These are phyloP conservation scores for Ptychobarbus kaznakovi DNA, from an alignment of 2,797 vertebrate species.

Conservation along the genomic window DNA sequence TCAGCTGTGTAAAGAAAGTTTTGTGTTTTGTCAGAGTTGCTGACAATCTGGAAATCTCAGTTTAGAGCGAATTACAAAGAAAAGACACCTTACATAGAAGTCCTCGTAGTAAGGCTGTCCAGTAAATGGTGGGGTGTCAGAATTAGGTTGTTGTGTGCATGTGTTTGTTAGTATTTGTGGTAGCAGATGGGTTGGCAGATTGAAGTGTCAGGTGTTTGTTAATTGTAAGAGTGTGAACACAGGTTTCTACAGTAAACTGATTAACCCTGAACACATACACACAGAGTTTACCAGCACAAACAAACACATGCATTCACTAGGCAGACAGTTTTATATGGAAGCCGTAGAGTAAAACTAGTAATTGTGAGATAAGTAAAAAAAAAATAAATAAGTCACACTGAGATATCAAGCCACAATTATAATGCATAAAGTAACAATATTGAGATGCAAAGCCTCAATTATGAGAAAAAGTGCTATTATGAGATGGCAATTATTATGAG, in stretches of 20 bases:
- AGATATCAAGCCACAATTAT: not conserved
- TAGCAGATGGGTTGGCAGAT: conserved; percentile 34
- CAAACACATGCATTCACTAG: not conserved
- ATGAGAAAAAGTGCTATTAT: not conserved
- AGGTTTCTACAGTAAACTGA: conserved; percentile 18
- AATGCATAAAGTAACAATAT: not conserved
- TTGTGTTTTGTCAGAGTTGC: not conserved
- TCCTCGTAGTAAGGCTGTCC: not conserved
- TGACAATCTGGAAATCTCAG: not conserved
- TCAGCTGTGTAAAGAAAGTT: not conserved
- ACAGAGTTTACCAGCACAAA: not conserved
- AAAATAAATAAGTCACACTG: not conserved
- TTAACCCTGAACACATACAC: conserved; percentile 10
- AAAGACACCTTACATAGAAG: not conserved
- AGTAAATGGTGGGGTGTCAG: not conserved
- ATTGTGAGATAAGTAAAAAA: not conserved
- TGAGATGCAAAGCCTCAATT: not conserved
- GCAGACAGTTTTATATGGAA: not conserved
- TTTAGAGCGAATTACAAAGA: not conserved
- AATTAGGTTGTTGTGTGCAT: not conserved
- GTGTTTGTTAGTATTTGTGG: not conserved
- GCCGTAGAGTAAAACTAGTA: not conserved
- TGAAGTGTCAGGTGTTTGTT: conserved; percentile 31
- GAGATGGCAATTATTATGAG: not conserved
- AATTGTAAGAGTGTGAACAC: not conserved